phyloP scores from a whole-genome alignment of 2,888 invertebrate species.

The Criorhina ranunculi region DNA sequence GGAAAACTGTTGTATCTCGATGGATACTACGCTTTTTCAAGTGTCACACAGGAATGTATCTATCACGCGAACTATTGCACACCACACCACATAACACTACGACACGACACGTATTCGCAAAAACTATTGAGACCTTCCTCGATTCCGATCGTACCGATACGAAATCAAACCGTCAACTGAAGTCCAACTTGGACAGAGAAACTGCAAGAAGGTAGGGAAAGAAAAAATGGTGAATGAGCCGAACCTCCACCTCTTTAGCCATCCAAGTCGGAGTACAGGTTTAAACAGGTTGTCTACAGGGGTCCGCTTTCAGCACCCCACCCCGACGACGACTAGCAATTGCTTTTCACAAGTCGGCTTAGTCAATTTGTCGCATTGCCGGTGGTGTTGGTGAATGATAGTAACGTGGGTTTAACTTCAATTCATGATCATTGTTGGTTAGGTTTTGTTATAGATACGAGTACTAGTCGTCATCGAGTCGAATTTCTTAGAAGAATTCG shows the following conservation, averaged over 20 bases:
- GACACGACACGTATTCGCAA: slow-evolving; percentile 48
- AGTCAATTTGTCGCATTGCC: slow-evolving; percentile 59
- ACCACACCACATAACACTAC: slow-evolving; percentile 33
- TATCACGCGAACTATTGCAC: slow-evolving; percentile 51
- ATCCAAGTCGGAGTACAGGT: slow-evolving; percentile 48
- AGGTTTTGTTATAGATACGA: slow-evolving; percentile 4
- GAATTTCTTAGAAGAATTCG: slow-evolving; percentile 39
- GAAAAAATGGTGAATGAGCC: slow-evolving; percentile 18
- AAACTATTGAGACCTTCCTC: slow-evolving; percentile 42
- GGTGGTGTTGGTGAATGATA: slow-evolving; percentile 58
- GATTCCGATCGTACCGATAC: slow-evolving; percentile 74
- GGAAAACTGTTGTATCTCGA: slow-evolving; percentile 40
- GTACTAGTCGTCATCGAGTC: slow-evolving; percentile 43
- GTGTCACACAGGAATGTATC: slow-evolving; percentile 65
- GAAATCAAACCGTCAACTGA: slow-evolving; percentile 76
- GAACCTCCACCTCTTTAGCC: slow-evolving; percentile 34
- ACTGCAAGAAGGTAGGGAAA: slow-evolving; percentile 71
- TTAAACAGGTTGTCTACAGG: slow-evolving; percentile 67
- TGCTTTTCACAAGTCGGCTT: not conserved
- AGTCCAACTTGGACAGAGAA: slow-evolving; percentile 64
- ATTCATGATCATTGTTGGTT: slow-evolving; percentile 71
- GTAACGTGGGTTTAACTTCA: slow-evolving; percentile 65
- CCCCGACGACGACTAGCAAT: not conserved
- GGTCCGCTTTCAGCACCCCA: slow-evolving; percentile 26
- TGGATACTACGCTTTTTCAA: slow-evolving; percentile 53